Evolutionary conservation across 2,888 invertebrate genomes (phyloP).

Genomic region (Melolontha melolontha): DNA sequence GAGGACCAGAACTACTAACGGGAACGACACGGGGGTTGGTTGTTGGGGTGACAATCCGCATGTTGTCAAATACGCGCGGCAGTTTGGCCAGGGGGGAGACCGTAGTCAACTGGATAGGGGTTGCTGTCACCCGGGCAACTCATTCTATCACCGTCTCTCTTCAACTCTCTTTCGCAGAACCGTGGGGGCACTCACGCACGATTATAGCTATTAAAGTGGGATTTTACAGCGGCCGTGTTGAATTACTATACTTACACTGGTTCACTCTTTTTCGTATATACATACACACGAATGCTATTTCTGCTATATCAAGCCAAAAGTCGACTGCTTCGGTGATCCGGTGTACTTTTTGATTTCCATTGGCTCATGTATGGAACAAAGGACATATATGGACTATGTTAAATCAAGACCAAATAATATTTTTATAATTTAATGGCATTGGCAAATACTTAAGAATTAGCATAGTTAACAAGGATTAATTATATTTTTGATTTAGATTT

Average conservation of each 20-base stretch:
- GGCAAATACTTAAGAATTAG: no score
- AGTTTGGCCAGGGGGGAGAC: slow-evolving; percentile 49
- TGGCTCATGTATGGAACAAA: not conserved
- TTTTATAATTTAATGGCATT: no score
- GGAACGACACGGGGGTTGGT: slow-evolving; percentile 49
- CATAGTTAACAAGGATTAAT: no score
- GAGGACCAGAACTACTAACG: slow-evolving; percentile 35
- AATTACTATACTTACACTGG: slow-evolving; percentile 56
- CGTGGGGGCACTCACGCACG: slow-evolving; percentile 61
- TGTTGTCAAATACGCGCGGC: slow-evolving; percentile 57
- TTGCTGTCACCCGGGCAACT: slow-evolving; percentile 61
- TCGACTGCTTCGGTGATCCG: slow-evolving; percentile 6
- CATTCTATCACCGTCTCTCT: slow-evolving; percentile 33
- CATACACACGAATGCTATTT: slow-evolving; percentile 1
- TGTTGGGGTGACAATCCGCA: slow-evolving; percentile 54
- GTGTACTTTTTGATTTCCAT: slow-evolving; percentile 4
- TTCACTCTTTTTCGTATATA: slow-evolving; percentile 44
- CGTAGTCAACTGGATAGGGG: slow-evolving; percentile 38
- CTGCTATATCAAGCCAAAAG: slow-evolving; percentile 4
- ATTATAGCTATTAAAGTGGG: slow-evolving; percentile 64
- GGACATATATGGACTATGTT: no score
- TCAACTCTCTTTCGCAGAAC: slow-evolving; percentile 54
- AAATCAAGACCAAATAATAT: no score
- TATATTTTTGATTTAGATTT: no score
- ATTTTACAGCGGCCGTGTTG: slow-evolving; percentile 59